These are phyloP conservation scores for Steinernema scapterisci DNA, from an alignment of 2,888 invertebrate genomes.

Conservation along the genomic window DNA sequence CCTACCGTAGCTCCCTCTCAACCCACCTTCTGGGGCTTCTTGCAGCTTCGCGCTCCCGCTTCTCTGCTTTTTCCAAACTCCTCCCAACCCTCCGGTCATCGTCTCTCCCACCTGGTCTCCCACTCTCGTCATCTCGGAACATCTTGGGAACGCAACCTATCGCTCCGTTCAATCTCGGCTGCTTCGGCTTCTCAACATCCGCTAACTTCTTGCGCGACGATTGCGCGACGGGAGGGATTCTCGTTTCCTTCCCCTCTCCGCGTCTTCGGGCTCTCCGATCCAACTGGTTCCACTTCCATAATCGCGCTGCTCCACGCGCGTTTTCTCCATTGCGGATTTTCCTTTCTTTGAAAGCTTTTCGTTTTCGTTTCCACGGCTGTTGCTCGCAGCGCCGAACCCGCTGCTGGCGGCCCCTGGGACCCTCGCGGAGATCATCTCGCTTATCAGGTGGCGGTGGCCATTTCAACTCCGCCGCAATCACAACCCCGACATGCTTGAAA, in stretches of 20 bases:
- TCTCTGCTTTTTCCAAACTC: neutral
- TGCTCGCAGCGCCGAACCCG: neutral
- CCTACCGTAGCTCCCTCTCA: neutral
- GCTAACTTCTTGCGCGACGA: conserved; percentile 31
- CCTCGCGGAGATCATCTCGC: conserved; percentile 11
- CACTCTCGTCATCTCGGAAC: neutral
- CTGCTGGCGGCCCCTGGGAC: conserved; percentile 7
- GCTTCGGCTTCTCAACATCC: conserved; percentile 30
- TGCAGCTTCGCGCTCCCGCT: neutral
- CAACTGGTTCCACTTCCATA: conserved; percentile 32
- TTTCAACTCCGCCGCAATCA: neutral
- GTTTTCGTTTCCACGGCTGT: neutral
- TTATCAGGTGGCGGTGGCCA: conserved; percentile 20
- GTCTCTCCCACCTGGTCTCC: conserved; percentile 2
- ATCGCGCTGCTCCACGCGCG: conserved; percentile 6
- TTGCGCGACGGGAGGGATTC: neutral
- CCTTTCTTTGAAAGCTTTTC: conserved; percentile 1
- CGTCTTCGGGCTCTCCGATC: neutral
- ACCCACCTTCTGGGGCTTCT: neutral
- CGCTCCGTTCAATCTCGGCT: conserved; percentile 8
- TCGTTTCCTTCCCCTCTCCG: conserved; percentile 10
- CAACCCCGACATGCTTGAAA: neutral
- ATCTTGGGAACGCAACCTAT: neutral
- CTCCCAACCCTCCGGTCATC: conserved; percentile 25
- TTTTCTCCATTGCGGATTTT: conserved; percentile 27